Evolutionary conservation across 2,113 vertebrate genomes (phyloP).

Genomic region (Paraplagusia blochii): DNA sequence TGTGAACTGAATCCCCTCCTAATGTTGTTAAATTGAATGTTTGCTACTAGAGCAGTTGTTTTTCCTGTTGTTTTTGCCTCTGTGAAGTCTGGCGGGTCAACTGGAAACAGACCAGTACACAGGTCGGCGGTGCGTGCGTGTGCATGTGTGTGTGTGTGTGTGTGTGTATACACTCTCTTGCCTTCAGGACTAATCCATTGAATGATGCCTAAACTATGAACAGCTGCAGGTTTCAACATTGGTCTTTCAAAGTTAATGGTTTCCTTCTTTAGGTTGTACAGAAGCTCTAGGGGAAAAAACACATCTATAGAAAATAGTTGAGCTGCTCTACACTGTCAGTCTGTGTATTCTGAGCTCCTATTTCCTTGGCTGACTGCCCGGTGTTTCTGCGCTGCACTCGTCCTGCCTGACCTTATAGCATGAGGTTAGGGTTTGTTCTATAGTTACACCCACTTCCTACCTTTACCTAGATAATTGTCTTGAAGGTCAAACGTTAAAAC

Average conservation of each 20-base stretch:
- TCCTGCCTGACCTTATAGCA: not conserved
- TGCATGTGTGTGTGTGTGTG: not conserved
- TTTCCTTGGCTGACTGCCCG: not conserved
- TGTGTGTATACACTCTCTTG: no score
- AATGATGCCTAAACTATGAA: not conserved
- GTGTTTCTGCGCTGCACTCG: not conserved
- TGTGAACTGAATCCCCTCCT: no score
- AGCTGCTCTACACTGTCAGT: not conserved
- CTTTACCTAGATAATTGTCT: not conserved
- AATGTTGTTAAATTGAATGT: no score
- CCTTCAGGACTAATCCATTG: not conserved
- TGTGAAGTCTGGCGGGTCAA: no score
- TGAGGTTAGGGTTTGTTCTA: not conserved
- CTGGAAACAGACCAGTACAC: no score
- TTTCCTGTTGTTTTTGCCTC: no score
- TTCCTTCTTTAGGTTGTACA: not conserved
- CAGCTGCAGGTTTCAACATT: not conserved
- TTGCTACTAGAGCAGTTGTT: no score
- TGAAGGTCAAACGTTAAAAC: not conserved
- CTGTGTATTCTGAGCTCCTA: not conserved
- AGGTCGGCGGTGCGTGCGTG: no score
- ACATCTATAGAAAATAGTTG: not conserved
- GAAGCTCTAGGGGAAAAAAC: not conserved
- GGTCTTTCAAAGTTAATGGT: constrained; percentile 1
- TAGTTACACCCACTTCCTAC: not conserved